Conservation (phyloP, 2,888 invertebrate genomes). For the Plagiodera versicolora region DNA sequence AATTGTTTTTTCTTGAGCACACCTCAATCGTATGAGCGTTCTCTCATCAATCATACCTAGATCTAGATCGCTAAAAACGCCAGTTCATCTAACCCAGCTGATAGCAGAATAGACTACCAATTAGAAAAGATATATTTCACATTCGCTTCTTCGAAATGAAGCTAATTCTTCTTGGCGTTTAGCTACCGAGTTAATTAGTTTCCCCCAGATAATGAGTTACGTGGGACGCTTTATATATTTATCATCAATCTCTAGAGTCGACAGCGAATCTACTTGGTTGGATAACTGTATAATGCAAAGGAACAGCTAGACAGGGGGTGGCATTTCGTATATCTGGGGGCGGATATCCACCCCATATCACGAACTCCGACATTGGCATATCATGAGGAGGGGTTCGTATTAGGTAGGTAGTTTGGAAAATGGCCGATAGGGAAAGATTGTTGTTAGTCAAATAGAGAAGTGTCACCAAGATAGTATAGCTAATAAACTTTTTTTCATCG, state of each 20-base stretch:
- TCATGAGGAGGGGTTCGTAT: neutral
- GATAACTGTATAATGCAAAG: conserved; percentile 45
- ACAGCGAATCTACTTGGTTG: conserved; percentile 41
- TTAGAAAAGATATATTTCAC: conserved; percentile 1
- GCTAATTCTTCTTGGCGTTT: conserved; percentile 18
- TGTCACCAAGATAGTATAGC: too few species aligned
- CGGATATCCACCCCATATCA: conserved; percentile 5
- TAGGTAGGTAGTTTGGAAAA: neutral
- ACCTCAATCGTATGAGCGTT: neutral
- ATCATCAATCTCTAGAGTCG: conserved; percentile 48
- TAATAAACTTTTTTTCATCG: too few species aligned
- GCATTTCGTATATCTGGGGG: conserved; percentile 31
- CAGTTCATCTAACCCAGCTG: too few species aligned
- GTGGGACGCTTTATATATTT: conserved; percentile 49
- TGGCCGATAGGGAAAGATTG: too few species aligned
- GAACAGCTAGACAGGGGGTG: conserved; percentile 29
- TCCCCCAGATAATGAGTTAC: conserved; percentile 50
- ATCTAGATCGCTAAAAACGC: neutral
- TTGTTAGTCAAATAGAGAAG: too few species aligned
- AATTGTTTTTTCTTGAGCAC: too few species aligned
- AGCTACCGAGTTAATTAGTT: conserved; percentile 32
- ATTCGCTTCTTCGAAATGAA: conserved; percentile 8
- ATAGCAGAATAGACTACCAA: conserved; percentile 1
- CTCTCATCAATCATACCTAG: neutral
- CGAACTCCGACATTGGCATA: neutral